Conservation (phyloP, 2,888 invertebrate species). For the Oeneis ivallda region DNA sequence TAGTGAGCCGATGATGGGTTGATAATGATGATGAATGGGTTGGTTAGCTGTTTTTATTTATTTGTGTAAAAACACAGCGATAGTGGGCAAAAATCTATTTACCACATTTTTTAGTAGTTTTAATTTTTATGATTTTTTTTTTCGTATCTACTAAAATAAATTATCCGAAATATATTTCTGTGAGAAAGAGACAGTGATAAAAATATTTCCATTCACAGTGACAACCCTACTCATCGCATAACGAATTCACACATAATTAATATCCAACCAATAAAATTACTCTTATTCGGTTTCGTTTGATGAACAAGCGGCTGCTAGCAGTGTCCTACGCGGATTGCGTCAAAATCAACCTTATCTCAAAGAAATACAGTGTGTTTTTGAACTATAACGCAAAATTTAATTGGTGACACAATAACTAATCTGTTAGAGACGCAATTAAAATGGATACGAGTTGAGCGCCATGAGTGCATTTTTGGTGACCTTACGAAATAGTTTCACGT, state of each 20-base stretch:
- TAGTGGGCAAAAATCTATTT: too few relatives aligned
- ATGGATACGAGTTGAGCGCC: background rate
- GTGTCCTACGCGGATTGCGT: background rate
- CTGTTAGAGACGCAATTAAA: constrained; percentile 20
- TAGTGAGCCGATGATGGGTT: too few relatives aligned
- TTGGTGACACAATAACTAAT: constrained; percentile 32
- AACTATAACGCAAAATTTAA: constrained; percentile 16
- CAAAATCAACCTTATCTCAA: constrained; percentile 12
- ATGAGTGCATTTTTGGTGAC: background rate
- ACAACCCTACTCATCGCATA: constrained; percentile 27
- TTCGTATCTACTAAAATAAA: too few relatives aligned
- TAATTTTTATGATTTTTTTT: too few relatives aligned
- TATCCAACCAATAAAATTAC: constrained; percentile 31
- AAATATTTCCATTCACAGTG: background rate
- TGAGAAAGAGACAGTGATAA: background rate
- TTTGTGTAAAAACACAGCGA: too few relatives aligned
- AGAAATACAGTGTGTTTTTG: constrained; percentile 16
- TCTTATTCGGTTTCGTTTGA: constrained; percentile 28
- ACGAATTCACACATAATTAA: constrained; percentile 34
- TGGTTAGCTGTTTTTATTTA: too few relatives aligned
- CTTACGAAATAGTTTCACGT: background rate
- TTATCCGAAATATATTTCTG: too few relatives aligned
- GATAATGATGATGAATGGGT: too few relatives aligned
- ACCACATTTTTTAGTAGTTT: too few relatives aligned
- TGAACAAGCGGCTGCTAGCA: constrained; percentile 17